Percentiles rank a stretch among this genome's conserved stretches.
Evolutionary conservation across 1,140 invertebrate genomes (phyloP).

Genomic region (Meloidogyne floridensis): DNA sequence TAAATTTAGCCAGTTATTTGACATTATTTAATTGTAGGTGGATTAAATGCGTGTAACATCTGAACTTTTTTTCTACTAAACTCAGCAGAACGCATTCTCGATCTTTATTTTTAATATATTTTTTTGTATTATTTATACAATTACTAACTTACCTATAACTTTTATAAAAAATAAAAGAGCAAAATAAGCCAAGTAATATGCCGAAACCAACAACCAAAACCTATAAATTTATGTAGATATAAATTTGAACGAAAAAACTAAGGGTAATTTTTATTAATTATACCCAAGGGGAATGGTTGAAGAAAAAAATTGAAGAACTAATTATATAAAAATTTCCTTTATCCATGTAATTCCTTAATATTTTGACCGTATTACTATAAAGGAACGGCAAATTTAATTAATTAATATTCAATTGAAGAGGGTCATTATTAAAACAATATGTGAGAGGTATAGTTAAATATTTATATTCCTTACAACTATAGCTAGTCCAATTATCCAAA

Average conservation of each 20-base stretch:
- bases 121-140: neutral
- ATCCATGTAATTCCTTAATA: no score
- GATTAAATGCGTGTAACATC: slow-evolving; percentile 2
- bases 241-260: no score
- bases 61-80: slow-evolving; percentile 2
- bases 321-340: no score
- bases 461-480: slow-evolving; percentile 29
- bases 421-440: no score
- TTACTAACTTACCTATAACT: neutral
- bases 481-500: slow-evolving; percentile 40
- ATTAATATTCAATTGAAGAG: no score
- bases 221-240: neutral
- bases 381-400: no score
- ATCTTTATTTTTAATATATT: neutral
- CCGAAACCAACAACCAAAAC: neutral
- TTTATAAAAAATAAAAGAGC: neutral
- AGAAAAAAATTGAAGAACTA: no score
- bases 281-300: no score
- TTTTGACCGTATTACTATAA: no score
- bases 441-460: no score
- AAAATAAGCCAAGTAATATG: neutral
- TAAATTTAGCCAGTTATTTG: no score
- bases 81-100: neutral
- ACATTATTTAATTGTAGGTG: neutral
- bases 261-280: no score